Base-by-base conservation (phyloP, 2,797 vertebrate genomes). In the Cichlasoma orientale region DNA sequence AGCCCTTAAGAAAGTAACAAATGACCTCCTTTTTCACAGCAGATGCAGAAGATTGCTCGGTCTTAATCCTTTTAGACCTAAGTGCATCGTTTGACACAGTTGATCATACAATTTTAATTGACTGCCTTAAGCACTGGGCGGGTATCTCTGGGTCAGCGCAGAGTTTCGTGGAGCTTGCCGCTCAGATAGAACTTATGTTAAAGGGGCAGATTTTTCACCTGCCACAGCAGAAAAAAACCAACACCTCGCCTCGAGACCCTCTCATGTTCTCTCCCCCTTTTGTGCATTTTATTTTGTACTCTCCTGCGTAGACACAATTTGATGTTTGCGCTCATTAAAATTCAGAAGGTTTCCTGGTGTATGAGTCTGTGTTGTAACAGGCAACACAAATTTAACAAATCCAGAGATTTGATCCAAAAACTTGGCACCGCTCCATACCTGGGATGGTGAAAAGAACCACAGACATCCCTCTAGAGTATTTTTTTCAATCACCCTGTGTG, bases 71-170 rank as follows among this genome's bases (percentile, higher is more conserved):
- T 84, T 86, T 69, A 85, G 85, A 84, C 78, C 82, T 68, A 79
- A 88, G 79, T 86, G 86, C 72, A 44, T 56, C 44, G 71, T 87
- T 88, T 89, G 79, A 90, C 89, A 92, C 86, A 87, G 81, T 77
- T 75, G 80, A 87, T 89, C 88, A 90, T 90, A 78, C 85, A 90
- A 79, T 82, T 91, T 90, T 90, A 89, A 92, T 89, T 83, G 72
- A 84, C 55, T 77, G 89, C 91, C 88, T 88, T 69, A 57, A 91
- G 85, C 82, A 19, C n/a, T 31, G 74, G 47, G 76, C 58, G 71
- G 74, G 76, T 82, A 71, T 83, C 76, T 83, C 27, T 56, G 78
- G 82, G 82, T 84, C 84, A 79, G 82, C 56, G n/a, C 52, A 56
- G 59, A 82, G 50, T 54, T 75, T 56, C 27, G 59, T 16, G 63